Evolutionary conservation across 2,797 vertebrate species (phyloP), one percentile per base, ranked within the genome.

Genomic region (Poecile montanus): DNA sequence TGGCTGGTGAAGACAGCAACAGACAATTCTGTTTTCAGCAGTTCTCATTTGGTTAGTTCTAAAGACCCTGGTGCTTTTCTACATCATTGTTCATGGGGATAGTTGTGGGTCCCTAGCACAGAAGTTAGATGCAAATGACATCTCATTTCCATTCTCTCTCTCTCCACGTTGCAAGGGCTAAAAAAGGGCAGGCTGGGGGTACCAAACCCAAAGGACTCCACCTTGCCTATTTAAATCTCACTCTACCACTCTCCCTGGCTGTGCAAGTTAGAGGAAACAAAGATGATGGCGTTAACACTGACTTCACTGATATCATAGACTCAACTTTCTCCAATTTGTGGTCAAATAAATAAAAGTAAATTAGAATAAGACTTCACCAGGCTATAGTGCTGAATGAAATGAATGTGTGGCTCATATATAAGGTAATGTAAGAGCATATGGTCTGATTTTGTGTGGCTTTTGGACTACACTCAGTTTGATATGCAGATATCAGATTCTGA

Each of bases 381-480:
- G 14, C 15, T 25, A 16, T 71, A 79, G 13, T 16, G 4, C 8
- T 51, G 30, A 51, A 26, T 68, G 30, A 65, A 61, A 50, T 2
- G 1, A 5, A 1, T 14, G 4, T 7, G 4, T 53, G 13, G 5
- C 6, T 42, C 10, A 8, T 48, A 60, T 17, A 45, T 47, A 45
- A 58, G 4, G 6, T 2, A 44, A 11, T 25, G 13, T 27, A 62
- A 81, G 26, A 34, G 5, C 4, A 53, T 19, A 27, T 40, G 18
- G 7, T 72, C 10, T 76, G 48, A 57, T 45, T 76, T 65, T 70
- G 1, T 53, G 11, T 30, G 11, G 10, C 6, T 50, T 17, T 73
- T 10, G 3, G 26, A 38, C 51, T 19, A 47, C 4, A 8, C 15
- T 67, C 16, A 51, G 17, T 23, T 16, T 40, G 13, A 42, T 30